Base-by-base conservation (phyloP, 2,113 vertebrate genomes). In the Hirundichthys speculiger region DNA sequence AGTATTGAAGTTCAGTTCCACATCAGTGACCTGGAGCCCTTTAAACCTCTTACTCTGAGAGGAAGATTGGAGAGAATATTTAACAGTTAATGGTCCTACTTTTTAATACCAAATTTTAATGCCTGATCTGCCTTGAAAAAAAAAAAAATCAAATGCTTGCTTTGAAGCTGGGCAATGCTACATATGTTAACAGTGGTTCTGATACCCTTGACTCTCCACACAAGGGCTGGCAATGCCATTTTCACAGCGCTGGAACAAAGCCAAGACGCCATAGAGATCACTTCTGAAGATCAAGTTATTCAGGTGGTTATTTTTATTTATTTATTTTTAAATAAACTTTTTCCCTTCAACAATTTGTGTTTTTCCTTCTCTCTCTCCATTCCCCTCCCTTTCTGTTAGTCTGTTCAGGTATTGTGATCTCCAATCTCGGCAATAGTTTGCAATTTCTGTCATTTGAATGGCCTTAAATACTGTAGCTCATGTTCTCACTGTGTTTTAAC, bases 241-340 rank as follows among this genome's bases (percentile, higher is more conserved):
- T 98, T 99, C 87, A 95, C 95, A 72, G 96, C 96, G 48, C 83
- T 99, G 89, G 96, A 99, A 86, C 98, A 95, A 91, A 98, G 95
- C 84, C 96, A 98, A 91, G 98, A 99, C 91, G 96, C 96, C 87
- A 92, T 99, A 84, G 95, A 99, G 90, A 99, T 99, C 89, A 97
- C 95, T 64, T 97, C 93, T 89, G 97, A 99, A 94, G 94, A 98
- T 90, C 95, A 95, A 80, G 82, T 97, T 69, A 96, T 99, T 90
- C 96, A 99, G 96, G 98, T 99, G 87, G 41, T 93, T 51, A 68
- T 66, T 8, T 19, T 8, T 34, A 27, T 34, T 10, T 34, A 9
- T 34, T 9, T 25, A 50, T 34, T 34, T 34, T 9, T 25, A 50
- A n/a, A 50, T 24, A 19, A 54, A 46, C 49, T 48, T 41, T 9